phyloP scores from a whole-genome alignment of 2,888 invertebrate species.

The Ypsolopha sequella region DNA sequence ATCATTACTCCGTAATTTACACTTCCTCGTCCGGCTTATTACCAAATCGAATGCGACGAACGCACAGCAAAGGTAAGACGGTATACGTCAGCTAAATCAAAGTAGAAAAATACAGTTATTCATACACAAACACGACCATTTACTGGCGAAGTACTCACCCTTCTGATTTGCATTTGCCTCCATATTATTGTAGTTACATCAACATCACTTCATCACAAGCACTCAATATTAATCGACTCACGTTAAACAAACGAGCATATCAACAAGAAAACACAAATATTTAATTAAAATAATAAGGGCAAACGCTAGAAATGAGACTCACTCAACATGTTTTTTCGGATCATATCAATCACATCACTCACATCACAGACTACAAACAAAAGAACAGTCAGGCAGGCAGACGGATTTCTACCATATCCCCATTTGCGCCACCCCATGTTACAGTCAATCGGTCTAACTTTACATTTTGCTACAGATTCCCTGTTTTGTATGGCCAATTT shows the following conservation, averaged over 20 bases:
- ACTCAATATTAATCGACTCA: conserved; percentile 13
- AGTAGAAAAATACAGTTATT: conserved; percentile 57
- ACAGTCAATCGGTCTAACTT: too few species aligned
- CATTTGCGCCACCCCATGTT: too few species aligned
- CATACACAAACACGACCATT: conserved; percentile 56
- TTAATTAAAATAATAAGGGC: conserved; percentile 17
- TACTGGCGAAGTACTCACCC: conserved; percentile 42
- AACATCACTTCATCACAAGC: conserved; percentile 56
- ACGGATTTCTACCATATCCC: too few species aligned
- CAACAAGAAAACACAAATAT: not conserved
- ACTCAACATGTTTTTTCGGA: conserved; percentile 21
- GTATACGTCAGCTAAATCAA: conserved; percentile 39
- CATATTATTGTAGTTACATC: conserved; percentile 38
- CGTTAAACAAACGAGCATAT: not conserved
- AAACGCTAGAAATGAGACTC: conserved; percentile 28
- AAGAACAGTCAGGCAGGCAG: too few species aligned
- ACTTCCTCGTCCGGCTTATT: conserved; percentile 8
- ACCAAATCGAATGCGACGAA: conserved; percentile 10
- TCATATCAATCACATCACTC: too few species aligned
- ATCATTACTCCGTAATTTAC: not conserved
- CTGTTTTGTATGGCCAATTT: too few species aligned
- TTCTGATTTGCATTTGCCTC: conserved; percentile 59
- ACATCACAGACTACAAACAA: too few species aligned
- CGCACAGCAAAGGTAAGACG: conserved; percentile 15
- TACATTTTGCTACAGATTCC: too few species aligned